Evolutionary conservation across 2,888 invertebrate species (phyloP), one percentile per base, ranked within the genome.

Genomic region (Tenthredo amoena): DNA sequence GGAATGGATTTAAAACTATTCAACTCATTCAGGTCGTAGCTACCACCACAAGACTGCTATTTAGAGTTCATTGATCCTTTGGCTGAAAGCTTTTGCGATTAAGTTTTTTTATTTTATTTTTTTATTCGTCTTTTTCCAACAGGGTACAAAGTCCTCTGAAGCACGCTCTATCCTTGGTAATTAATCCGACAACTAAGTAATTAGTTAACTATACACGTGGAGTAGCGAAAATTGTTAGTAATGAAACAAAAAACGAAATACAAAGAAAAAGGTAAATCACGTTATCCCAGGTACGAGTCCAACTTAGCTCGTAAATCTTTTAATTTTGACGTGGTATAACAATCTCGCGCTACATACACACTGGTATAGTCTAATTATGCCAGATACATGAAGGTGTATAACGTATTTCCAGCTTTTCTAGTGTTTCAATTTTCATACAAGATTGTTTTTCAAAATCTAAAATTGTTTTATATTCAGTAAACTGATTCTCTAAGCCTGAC

Each of bases 21-120:
- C 37, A 81, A 62, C 81, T 62, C n/a, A 55, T 77, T 62, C 6
- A 37, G 21, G 26, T 55, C 40, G 21, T 31, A 34, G n/a, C 18
- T 40, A 74, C 74, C 37, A 40, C 62, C 40, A 10, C 21, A 37
- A 62, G 58, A 58, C 37, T 40, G n/a, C 40, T 62, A 58, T 81
- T 81, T 62, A 62, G 81, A 81, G 81, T 34, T 62, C 81, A 58
- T 81, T 62, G 81, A 81, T 81, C 81, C 34, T 62, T 40, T 26
- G 12, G 58, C 37, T 62, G 34, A 6, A 81, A 81, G 81, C 81
- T 81, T 37, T 62, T 40, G 81, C 10, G 81, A 81, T 79, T 18
- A 58, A 18, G 15, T 31, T n/a, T 55, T 9, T n/a, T 34, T 26
- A 0, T 9, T n/a, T 34, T 76, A 58, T 62, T 15, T 55, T 55